phyloP scores from a whole-genome alignment of 2,797 vertebrate species.

The Cossypha polioptera region DNA sequence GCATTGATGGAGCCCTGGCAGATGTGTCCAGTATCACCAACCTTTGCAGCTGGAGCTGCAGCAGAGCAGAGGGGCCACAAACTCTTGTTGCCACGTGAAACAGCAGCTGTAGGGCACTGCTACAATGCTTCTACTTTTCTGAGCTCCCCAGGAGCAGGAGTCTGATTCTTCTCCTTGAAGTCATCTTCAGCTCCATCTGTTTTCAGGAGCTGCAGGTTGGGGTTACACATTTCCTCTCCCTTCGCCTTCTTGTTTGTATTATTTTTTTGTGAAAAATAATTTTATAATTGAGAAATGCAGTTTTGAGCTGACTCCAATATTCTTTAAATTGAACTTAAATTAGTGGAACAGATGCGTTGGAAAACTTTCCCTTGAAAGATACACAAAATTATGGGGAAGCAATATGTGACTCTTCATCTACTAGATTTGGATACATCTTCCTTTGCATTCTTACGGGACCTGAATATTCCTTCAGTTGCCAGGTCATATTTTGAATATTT shows the following conservation, averaged over 20 bases:
- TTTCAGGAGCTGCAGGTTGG: background rate
- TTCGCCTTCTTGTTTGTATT: rapidly evolving
- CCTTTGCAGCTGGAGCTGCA: background rate
- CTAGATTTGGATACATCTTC: background rate
- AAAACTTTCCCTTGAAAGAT: background rate
- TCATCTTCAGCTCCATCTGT: background rate
- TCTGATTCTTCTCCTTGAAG: background rate
- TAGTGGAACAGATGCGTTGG: background rate
- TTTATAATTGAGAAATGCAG: background rate
- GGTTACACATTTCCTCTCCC: background rate
- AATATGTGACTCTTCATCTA: background rate
- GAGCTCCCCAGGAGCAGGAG: background rate
- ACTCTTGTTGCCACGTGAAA: background rate
- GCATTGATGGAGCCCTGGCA: background rate
- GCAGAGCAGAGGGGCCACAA: background rate
- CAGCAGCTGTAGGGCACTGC: background rate
- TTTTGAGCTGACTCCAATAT: background rate
- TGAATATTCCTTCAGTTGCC: background rate
- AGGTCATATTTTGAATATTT: background rate
- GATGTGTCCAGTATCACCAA: background rate
- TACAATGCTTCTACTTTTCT: background rate
- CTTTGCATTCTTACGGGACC: background rate
- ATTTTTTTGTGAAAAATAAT: background rate
- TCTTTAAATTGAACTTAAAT: background rate
- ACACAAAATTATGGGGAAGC: background rate